These are phyloP conservation scores for Eremobia ochroleuca DNA, from an alignment of 2,888 invertebrate species.

Conservation along the genomic window DNA sequence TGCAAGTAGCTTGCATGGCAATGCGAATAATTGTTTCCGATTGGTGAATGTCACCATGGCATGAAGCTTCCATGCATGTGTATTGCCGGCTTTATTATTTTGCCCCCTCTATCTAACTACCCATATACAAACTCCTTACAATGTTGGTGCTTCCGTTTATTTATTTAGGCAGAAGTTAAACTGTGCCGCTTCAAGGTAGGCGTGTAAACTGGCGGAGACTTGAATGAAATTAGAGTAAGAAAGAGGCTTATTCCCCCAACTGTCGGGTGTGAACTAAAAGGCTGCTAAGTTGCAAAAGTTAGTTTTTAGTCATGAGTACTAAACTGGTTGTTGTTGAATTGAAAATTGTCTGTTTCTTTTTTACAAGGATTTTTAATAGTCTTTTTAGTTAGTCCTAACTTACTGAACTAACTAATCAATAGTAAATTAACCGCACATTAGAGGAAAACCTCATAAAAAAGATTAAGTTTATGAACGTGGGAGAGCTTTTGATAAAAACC, in stretches of 20 bases:
- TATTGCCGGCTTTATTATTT: background rate
- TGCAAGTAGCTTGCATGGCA: background rate
- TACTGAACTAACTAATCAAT: background rate
- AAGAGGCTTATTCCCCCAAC: conserved; percentile 73
- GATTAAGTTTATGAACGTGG: background rate
- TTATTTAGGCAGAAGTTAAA: conserved; percentile 69
- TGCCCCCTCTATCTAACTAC: background rate
- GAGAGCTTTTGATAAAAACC: too few relatives aligned
- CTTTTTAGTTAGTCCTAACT: background rate
- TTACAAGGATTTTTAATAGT: background rate
- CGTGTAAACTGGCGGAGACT: conserved; percentile 69
- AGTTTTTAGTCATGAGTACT: conserved; percentile 20
- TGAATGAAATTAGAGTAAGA: conserved; percentile 76
- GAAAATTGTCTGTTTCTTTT: background rate
- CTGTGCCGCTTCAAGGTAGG: conserved; percentile 57
- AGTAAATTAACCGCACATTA: background rate
- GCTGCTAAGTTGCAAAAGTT: conserved; percentile 35
- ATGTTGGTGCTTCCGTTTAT: conserved; percentile 61
- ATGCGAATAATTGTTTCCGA: background rate
- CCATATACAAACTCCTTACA: background rate
- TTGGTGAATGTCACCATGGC: background rate
- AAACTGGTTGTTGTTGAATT: conserved; percentile 3
- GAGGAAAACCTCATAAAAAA: background rate
- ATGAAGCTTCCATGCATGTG: background rate
- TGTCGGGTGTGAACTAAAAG: conserved; percentile 22